Base-by-base conservation (phyloP, 64 coral and sea anemone genomes). In the Actinia tenebrosa region DNA sequence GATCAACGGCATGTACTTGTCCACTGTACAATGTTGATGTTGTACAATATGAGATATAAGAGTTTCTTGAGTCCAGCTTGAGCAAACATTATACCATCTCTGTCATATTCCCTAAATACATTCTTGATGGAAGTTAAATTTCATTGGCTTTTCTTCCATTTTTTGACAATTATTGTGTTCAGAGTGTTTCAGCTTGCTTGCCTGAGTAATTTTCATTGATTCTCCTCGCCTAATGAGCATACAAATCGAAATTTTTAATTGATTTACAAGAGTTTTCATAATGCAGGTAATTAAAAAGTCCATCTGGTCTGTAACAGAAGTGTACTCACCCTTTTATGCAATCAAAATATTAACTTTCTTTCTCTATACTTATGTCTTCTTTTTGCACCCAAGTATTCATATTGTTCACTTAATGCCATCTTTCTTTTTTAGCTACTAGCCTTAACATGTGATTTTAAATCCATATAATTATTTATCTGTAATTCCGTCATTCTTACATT, bases 141-240 rank as follows among this genome's bases (percentile, higher is more conserved):
- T 66, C n/a, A 66, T 66, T 66, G 63, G 63, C 22, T 23, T 66
- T 4, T 23, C 1, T 66, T 66, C 63, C 22, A 5, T 23, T 66
- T 66, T 20, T 84, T 84, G 82, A 84, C 82, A 84, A 19, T 54
- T 23, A 23, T 46, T 84, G 19, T 84, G n/a, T 66, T 23, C 63
- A 66, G 6, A 20, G 22, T 66, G 63, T 18, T 58, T 66, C 63
- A 66, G 63, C 63, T 66, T 66, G 63, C 10, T 66, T 8, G 20
- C n/a, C n/a, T 66, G 63, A 4, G 63, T 66, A 66, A 23, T 66
- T 2, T 66, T 66, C 6, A n/a, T 22, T 66, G 63, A 66, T 10
- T 1, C 20, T 22, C 5, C 1, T 5, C 5, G 5, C 22, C 63
- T 66, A 66, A 66, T 66, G 63, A 66, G n/a, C 63, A 66, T 18